These are phyloP conservation scores for Athalia cordata DNA, from an alignment of 2,888 invertebrate species.

Conservation along the genomic window DNA sequence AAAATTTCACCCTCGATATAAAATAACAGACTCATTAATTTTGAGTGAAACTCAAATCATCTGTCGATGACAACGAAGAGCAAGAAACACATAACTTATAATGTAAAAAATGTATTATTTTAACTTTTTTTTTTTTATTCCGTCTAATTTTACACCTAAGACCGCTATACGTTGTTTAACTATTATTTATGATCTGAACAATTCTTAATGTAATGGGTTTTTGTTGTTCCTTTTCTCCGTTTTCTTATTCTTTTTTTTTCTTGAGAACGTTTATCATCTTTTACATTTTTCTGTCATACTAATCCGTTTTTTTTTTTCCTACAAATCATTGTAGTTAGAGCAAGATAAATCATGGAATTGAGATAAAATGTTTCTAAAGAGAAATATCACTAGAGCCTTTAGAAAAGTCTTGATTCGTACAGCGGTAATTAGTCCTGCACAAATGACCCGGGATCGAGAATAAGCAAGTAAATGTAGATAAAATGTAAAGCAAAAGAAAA, in stretches of 20 bases:
- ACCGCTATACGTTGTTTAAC: conserved; percentile 11
- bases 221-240: conserved; percentile 6
- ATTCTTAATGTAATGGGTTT: not conserved
- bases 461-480: not conserved
- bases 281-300: too few species aligned
- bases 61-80: not conserved
- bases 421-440: not conserved
- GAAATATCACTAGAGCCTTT: not conserved
- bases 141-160: not conserved
- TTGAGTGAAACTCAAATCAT: not conserved
- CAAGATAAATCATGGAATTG: not conserved
- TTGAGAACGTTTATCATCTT: too few species aligned
- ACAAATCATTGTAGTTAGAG: not conserved
- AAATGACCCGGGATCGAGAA: not conserved
- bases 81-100: conserved; percentile 6
- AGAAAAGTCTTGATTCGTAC: not conserved
- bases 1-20: not conserved
- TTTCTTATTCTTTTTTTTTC: not conserved
- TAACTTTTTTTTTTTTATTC: conserved; percentile 13
- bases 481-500: not conserved
- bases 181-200: conserved; percentile 19
- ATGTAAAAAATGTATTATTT: not conserved
- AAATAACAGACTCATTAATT: too few species aligned
- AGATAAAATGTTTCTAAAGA: not conserved
- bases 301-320: too few species aligned